Base-by-base conservation (phyloP, 2,888 invertebrate species). In the Philopedon plagiatum region DNA sequence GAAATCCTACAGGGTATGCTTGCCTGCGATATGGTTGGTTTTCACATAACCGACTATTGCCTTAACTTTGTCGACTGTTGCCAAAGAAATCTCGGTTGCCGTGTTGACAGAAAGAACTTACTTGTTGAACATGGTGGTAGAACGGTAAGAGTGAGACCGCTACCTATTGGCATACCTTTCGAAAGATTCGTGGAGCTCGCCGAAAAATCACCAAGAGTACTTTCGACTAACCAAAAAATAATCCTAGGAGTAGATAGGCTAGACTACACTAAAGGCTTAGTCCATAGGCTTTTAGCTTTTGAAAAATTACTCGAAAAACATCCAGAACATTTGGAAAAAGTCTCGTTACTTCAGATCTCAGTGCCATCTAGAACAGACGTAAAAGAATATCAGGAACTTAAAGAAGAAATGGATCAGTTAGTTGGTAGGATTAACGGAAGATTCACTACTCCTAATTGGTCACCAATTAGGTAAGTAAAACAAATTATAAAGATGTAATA, bases 1-100 rank as follows among this genome's bases (percentile, higher is more conserved):
- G 96, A 96, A 86, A 93, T 97, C 65, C 88, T 97, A 26, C 95
- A 96, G 85, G 97, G 97, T 75, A 93, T 97, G 89, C 88, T 97
- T 61, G 93, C 94, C 78, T 95, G 96, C 85, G 97, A 97, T 81
- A 93, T 97, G 93, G 95, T 97, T 49, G 95, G 95, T 39, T 96
- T 96, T 84, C 96, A 96, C 83, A 96, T 95, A 79, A 92, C 93
- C 76, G 95, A 96, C 83, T 96, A 96, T 84, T 96, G 96, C 80
- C 86, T 95, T 73, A 96, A 96, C 85, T 96, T 96, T 82, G 94
- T 96, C 34, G 96, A 96, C 82, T 96, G 96, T 83, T 96, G 96
- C 83, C 95, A 95, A 85, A 89, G 95, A 77, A 91, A 93, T 81
- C 87, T 95, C 73, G 96, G 96, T 71, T 94, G 95, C 81, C 92